Conservation (phyloP, 1,140 invertebrate genomes). For the Pectinophora gossypiella region DNA sequence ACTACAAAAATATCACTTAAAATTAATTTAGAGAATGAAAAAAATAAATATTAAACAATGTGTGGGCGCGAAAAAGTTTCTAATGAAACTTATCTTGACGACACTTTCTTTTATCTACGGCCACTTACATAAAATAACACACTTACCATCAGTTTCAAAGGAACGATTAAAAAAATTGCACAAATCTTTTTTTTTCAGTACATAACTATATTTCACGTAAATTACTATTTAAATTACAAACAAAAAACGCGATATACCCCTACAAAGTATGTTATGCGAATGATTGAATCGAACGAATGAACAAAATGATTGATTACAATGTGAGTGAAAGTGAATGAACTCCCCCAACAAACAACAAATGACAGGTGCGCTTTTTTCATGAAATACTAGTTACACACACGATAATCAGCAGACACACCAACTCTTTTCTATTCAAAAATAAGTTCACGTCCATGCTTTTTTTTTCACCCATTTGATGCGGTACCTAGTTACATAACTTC, state of each 20-base stretch:
- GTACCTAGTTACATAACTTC: too few species aligned
- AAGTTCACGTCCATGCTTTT: too few species aligned
- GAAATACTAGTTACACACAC: too few species aligned
- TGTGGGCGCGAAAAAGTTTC: conserved; percentile 12
- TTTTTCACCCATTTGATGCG: too few species aligned
- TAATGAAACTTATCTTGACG: background rate
- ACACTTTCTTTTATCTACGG: too few species aligned
- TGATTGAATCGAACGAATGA: too few species aligned
- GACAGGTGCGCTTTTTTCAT: too few species aligned
- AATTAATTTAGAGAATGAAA: background rate
- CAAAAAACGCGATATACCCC: background rate
- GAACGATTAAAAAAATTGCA: background rate
- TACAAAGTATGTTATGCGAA: background rate
- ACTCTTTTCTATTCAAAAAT: too few species aligned
- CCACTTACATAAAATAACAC: background rate
- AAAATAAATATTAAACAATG: background rate
- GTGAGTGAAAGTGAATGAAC: too few species aligned
- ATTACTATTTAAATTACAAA: background rate
- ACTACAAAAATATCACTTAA: background rate
- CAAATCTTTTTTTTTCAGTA: background rate
- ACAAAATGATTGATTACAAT: too few species aligned
- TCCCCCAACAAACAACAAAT: too few species aligned
- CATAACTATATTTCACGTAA: background rate
- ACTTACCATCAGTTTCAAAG: background rate
- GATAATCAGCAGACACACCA: too few species aligned